phyloP scores from a whole-genome alignment of 2,797 vertebrate genomes.

The Microhierax caerulescens region DNA sequence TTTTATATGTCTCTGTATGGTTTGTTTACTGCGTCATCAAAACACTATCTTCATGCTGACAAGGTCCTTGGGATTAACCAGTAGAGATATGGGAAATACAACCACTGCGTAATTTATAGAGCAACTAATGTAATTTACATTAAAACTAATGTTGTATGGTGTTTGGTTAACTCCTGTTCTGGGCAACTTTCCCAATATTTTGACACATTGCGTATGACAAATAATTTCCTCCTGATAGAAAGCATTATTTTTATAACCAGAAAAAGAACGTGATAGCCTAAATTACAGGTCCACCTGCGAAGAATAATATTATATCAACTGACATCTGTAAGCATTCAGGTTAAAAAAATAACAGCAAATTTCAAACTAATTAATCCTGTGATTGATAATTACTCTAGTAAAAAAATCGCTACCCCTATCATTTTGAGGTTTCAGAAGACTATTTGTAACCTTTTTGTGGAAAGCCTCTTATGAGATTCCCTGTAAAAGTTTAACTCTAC shows the following conservation, averaged over 20 bases:
- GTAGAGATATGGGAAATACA: background rate
- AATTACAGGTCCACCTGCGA: slow-evolving; percentile 14
- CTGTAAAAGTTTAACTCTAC: background rate
- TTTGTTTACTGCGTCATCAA: background rate
- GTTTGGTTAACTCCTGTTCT: background rate
- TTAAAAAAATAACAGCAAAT: background rate
- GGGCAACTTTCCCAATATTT: slow-evolving; percentile 1
- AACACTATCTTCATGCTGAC: background rate
- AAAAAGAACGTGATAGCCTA: background rate
- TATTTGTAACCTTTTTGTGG: background rate
- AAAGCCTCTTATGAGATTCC: background rate
- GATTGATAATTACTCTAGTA: background rate
- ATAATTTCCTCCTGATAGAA: background rate
- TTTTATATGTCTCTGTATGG: fast-evolving
- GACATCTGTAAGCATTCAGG: background rate
- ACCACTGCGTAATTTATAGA: background rate
- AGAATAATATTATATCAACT: background rate
- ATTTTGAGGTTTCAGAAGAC: background rate
- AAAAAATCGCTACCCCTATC: background rate
- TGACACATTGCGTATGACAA: background rate
- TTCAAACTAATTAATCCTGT: background rate
- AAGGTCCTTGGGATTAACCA: background rate
- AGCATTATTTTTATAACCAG: background rate
- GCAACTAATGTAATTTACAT: background rate
- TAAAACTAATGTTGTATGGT: background rate